Evolutionary conservation across 1,140 invertebrate genomes (phyloP).

Genomic region (Papilio aristodemus): DNA sequence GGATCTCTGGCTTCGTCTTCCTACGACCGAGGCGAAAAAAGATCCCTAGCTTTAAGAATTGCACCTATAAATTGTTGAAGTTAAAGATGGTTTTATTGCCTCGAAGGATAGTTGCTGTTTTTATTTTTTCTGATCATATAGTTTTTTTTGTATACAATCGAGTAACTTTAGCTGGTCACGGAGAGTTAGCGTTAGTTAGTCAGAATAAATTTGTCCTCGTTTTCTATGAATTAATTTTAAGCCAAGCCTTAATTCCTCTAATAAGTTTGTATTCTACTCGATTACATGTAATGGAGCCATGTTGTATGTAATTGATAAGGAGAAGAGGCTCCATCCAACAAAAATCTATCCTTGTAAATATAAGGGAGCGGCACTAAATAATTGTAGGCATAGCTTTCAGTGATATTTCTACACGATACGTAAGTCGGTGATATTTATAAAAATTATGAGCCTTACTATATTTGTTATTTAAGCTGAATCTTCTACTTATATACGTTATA

Average conservation of each 20-base stretch:
- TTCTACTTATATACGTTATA: constrained; percentile 63
- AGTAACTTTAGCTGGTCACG: not conserved
- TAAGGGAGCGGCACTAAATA: constrained; percentile 22
- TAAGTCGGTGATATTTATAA: constrained; percentile 76
- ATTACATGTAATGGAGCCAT: too few species aligned
- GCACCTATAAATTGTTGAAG: constrained; percentile 18
- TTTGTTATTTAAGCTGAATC: constrained; percentile 55
- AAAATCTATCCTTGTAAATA: constrained; percentile 19
- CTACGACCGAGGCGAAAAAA: constrained; percentile 60
- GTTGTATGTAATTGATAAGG: too few species aligned
- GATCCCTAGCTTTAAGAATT: constrained; percentile 39
- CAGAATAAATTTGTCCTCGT: too few species aligned
- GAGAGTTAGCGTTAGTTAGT: too few species aligned
- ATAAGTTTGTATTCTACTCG: too few species aligned
- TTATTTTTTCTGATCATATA: constrained; percentile 39
- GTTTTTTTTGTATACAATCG: not conserved
- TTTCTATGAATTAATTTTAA: too few species aligned
- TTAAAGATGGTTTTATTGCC: constrained; percentile 20
- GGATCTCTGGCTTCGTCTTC: constrained; percentile 61
- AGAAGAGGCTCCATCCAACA: too few species aligned
- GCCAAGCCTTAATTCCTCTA: too few species aligned
- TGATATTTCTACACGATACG: constrained; percentile 73
- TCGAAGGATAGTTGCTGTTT: constrained; percentile 41
- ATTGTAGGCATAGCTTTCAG: constrained; percentile 54
- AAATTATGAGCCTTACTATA: constrained; percentile 69